These are phyloP conservation scores for Pilophorus perplexus DNA, from an alignment of 2,888 invertebrate genomes.

Conservation along the genomic window DNA sequence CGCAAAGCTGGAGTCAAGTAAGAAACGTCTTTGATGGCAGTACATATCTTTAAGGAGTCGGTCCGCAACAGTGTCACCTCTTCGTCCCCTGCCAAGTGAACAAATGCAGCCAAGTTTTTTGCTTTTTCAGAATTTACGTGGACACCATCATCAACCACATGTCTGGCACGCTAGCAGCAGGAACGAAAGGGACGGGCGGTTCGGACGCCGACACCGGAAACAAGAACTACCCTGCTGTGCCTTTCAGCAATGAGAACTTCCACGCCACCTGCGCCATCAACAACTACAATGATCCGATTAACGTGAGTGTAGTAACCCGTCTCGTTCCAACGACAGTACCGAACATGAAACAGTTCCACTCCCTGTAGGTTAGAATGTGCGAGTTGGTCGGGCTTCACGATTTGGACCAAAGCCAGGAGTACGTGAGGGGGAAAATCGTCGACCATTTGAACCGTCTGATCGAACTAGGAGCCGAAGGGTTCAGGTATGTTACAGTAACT, in stretches of 20 bases:
- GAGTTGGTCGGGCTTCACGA: constrained; percentile 71
- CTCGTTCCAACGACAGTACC: no score
- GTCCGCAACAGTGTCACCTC: no score
- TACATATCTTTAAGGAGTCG: no score
- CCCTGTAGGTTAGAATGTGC: constrained; percentile 63
- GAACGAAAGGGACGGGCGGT: constrained; percentile 62
- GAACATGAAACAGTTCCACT: no score
- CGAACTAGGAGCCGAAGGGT: constrained; percentile 77
- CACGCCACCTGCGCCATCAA: constrained; percentile 61
- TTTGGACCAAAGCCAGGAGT: constrained; percentile 65
- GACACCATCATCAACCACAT: constrained; percentile 86
- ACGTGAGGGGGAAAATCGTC: constrained; percentile 65
- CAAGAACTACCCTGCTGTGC: constrained; percentile 63
- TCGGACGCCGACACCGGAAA: constrained; percentile 59
- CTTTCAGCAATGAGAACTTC: constrained; percentile 67
- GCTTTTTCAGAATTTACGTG: constrained; percentile 55
- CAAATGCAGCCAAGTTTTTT: neutral
- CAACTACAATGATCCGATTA: constrained; percentile 64
- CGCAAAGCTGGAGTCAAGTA: constrained; percentile 73
- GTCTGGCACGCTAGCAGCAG: constrained; percentile 52
- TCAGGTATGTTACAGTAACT: constrained; percentile 56
- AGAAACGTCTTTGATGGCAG: no score
- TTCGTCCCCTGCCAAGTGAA: no score
- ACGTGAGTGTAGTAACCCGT: constrained; percentile 54
- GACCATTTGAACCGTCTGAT: constrained; percentile 66